Evolutionary conservation across 2,113 vertebrate genomes (phyloP), one percentile per base, ranked within the genome.

Genomic region (Neogobius melanostomus): DNA sequence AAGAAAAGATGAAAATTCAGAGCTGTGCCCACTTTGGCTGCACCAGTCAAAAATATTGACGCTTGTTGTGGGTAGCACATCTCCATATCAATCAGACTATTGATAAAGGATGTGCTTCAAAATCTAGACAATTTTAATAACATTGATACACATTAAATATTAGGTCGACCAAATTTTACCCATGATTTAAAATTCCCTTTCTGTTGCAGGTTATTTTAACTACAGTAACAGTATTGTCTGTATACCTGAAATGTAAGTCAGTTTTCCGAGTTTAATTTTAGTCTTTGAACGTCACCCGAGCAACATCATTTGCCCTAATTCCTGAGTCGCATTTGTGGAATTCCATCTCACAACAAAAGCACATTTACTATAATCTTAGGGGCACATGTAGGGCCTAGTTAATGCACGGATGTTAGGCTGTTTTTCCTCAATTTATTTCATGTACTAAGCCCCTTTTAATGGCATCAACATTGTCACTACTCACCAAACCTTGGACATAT

Each of bases 341-440:
- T 90, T 90, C 86, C 85, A 81, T 67, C 71, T 79, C 66, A 69
- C 68, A 87, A 81, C 79, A 84, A 79, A 76, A 68, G 60, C 76
- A 72, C 66, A 75, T 69, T 64, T 71, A 8, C 28, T 73, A 53
- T 16, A 68, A 83, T 15, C 68, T 66, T 69, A 45, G 47, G 11
- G 50, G 15, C 7, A 68, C 6, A 64, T 64, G 10, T 8, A 64
- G 9, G 36, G 21, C 59, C 4, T 5, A n/a, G 6, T n/a, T 7
- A 16, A 36, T 36, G 28, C 28, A 21, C 21, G 21, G 21, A 21
- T 21, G 21, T 21, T 36, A 4, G 2, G 28, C 28, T 4, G 28
- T 36, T 36, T n/a, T 2, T 44, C 15, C 15, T 45, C 8, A 45
- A n/a, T n/a, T 8, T 8, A 43, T n/a, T 16, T 45, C 14, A 36